Percentiles rank a stretch among this genome's conserved stretches.
Evolutionary conservation across 2,888 invertebrate species (phyloP).

Genomic region (Diaperis boleti): DNA sequence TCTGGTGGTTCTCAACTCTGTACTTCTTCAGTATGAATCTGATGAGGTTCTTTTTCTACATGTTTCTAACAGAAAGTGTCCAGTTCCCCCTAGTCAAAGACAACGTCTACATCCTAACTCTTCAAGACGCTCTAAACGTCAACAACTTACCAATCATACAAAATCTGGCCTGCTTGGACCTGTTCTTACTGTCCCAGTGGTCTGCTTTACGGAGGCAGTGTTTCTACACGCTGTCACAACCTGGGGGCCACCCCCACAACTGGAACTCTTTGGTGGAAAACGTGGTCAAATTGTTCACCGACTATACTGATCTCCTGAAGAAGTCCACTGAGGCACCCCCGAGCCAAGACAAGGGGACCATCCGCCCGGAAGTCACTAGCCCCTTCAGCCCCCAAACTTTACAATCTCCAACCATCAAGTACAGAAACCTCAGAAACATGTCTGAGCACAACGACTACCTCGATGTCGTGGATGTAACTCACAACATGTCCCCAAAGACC

Average conservation of each 20-base stretch:
- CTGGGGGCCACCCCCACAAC: constrained; percentile 89
- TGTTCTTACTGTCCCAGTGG: constrained; percentile 76
- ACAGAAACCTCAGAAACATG: constrained; percentile 60
- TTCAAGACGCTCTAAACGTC: constrained; percentile 73
- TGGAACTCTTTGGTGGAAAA: constrained; percentile 82
- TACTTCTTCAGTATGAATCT: constrained; percentile 78
- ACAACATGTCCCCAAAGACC: constrained; percentile 24
- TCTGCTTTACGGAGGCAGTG: constrained; percentile 72
- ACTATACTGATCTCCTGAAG: constrained; percentile 75
- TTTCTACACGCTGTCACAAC: constrained; percentile 81
- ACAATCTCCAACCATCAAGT: constrained; percentile 43
- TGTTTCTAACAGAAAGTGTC: constrained; percentile 78
- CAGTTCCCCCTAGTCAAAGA: constrained; percentile 73
- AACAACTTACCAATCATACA: constrained; percentile 77
- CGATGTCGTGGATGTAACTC: constrained; percentile 52
- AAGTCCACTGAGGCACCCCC: constrained; percentile 53
- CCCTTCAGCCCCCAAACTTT: constrained; percentile 5
- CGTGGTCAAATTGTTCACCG: constrained; percentile 73
- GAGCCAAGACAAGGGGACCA: constrained; percentile 27
- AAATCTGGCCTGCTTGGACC: constrained; percentile 81
- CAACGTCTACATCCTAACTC: constrained; percentile 65
- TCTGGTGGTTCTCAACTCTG: constrained; percentile 78
- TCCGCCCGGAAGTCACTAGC: constrained; percentile 4
- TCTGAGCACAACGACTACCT: constrained; percentile 48
- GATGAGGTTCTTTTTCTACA: constrained; percentile 78